Conservation (phyloP, 2,888 invertebrate species). For the Hydriomena furcata region DNA sequence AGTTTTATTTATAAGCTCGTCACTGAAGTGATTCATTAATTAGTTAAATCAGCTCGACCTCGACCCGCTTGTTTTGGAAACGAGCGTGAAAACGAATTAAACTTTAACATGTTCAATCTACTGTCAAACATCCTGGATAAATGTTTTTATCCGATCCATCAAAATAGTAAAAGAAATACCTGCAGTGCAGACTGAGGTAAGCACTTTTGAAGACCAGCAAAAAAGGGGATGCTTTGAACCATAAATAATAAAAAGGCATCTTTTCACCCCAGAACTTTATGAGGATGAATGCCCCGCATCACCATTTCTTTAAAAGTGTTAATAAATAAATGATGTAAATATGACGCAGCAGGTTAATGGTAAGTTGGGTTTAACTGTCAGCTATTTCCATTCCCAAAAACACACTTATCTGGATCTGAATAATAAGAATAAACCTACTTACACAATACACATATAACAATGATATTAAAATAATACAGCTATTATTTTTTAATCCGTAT, state of each 20-base stretch:
- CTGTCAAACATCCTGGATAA: constrained; percentile 31
- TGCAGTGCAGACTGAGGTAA: constrained; percentile 30
- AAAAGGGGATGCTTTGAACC: constrained; percentile 59
- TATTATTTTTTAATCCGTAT: constrained; percentile 13
- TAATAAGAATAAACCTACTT: too few relatives aligned
- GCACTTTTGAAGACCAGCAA: constrained; percentile 47
- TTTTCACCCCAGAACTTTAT: constrained; percentile 57
- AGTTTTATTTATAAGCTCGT: constrained; percentile 4
- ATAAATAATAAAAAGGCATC: constrained; percentile 69
- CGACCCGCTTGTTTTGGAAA: constrained; percentile 51
- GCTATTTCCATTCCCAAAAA: constrained; percentile 3
- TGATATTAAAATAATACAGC: constrained; percentile 1
- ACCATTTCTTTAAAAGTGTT: constrained; percentile 37
- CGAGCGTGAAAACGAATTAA: constrained; percentile 67
- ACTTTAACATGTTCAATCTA: constrained; percentile 57
- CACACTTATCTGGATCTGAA: not conserved
- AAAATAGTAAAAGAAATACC: constrained; percentile 28
- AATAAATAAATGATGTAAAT: constrained; percentile 26
- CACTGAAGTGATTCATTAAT: constrained; percentile 45
- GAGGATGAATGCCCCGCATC: constrained; percentile 47
- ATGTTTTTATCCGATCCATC: constrained; percentile 24
- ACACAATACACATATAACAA: too few relatives aligned
- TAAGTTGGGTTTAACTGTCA: not conserved
- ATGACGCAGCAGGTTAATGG: constrained; percentile 14
- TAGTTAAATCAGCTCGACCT: constrained; percentile 64